These are phyloP conservation scores for Conger conger DNA, from an alignment of 2,113 vertebrate species.

Conservation along the genomic window DNA sequence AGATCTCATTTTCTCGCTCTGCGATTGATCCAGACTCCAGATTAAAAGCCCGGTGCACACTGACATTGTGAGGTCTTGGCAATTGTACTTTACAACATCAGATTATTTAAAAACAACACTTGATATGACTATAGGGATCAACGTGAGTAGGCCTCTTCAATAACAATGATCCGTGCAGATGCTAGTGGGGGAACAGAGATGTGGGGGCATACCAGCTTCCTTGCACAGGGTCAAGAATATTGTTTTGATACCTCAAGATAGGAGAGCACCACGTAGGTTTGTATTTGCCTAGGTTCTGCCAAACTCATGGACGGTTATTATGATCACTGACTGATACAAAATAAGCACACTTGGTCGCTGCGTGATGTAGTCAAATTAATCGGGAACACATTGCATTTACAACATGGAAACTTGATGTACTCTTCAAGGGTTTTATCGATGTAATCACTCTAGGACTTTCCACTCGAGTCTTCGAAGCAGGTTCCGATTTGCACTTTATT, in stretches of 20 bases:
- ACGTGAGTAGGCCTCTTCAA: background rate
- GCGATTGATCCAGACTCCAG: background rate
- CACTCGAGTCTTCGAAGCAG: no score
- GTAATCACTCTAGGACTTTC: no score
- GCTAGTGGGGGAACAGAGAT: background rate
- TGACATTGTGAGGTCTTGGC: background rate
- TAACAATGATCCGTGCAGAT: background rate
- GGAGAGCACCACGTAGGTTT: background rate
- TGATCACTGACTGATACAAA: background rate
- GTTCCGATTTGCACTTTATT: no score
- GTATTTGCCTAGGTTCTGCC: slow-evolving; percentile 1
- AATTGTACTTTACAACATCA: background rate
- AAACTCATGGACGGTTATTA: background rate
- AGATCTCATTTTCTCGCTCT: slow-evolving; percentile 8
- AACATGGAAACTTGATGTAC: no score
- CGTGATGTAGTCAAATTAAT: no score
- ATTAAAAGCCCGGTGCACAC: background rate
- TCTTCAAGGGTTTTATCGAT: no score
- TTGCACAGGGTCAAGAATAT: background rate
- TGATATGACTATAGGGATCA: background rate
- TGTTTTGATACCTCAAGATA: background rate
- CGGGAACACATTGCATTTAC: no score
- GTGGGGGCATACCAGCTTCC: background rate
- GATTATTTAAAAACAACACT: background rate
- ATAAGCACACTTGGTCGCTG: no score